Evolutionary conservation across 2,113 vertebrate genomes (phyloP).

Genomic region (Oryzias woworae): DNA sequence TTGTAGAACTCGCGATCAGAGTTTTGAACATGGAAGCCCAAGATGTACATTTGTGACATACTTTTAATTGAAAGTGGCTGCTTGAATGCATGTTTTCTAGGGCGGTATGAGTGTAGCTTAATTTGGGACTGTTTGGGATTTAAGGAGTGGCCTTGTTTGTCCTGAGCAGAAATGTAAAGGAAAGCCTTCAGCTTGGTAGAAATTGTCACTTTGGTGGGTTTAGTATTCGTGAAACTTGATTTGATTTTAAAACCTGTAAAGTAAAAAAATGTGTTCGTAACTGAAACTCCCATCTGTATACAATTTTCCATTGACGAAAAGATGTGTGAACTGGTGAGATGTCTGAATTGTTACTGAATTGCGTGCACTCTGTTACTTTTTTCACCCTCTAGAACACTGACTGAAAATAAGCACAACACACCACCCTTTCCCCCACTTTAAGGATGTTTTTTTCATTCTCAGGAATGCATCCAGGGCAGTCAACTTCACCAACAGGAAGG

Average conservation of each 20-base stretch:
- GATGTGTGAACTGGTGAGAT: conserved; percentile 47
- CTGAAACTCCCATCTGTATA: conserved; percentile 40
- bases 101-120: too few relatives aligned
- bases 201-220: conserved; percentile 69
- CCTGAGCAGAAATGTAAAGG: conserved; percentile 52
- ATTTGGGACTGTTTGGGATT: conserved; percentile 51
- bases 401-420: conserved; percentile 61
- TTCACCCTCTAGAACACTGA: conserved; percentile 51
- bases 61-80: too few relatives aligned
- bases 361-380: conserved; percentile 37
- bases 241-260: conserved; percentile 64
- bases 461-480: conserved; percentile 71
- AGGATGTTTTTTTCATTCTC: conserved; percentile 45
- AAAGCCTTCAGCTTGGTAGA: conserved; percentile 63
- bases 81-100: too few relatives aligned
- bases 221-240: conserved; percentile 60
- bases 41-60: too few relatives aligned
- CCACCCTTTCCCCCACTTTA: conserved; percentile 65
- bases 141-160: conserved; percentile 61
- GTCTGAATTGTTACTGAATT: conserved; percentile 31
- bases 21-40: too few relatives aligned
- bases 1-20: too few relatives aligned
- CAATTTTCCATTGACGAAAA: conserved; percentile 40
- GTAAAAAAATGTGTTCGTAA: conserved; percentile 55
- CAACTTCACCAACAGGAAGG: conserved; percentile 74